phyloP scores from a whole-genome alignment of 2,888 invertebrate species.

The Bruchidius siliquastri region DNA sequence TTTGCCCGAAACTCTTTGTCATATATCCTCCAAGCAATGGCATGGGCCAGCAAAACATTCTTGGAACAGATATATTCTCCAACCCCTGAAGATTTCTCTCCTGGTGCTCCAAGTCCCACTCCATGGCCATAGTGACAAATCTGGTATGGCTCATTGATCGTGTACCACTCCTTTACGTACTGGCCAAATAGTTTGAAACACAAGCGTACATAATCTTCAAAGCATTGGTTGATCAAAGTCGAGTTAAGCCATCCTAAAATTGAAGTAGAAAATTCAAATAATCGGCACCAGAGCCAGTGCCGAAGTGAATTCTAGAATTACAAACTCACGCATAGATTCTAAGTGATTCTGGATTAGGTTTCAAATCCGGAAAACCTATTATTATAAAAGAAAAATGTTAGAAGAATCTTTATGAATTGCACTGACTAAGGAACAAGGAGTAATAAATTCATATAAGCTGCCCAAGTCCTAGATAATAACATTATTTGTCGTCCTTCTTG shows the following conservation, averaged over 20 bases:
- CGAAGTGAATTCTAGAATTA: too few relatives aligned
- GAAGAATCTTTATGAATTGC: too few relatives aligned
- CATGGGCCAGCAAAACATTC: constrained; percentile 62
- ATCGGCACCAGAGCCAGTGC: too few relatives aligned
- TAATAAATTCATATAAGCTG: too few relatives aligned
- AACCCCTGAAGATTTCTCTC: constrained; percentile 46
- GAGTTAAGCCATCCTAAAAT: constrained; percentile 49
- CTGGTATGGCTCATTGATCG: constrained; percentile 50
- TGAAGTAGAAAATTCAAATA: too few relatives aligned
- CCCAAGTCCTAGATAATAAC: too few relatives aligned
- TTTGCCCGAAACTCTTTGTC: constrained; percentile 53
- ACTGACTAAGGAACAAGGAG: too few relatives aligned
- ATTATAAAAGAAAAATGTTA: too few relatives aligned
- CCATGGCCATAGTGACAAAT: constrained; percentile 34
- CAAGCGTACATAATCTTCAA: constrained; percentile 52
- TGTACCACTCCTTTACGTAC: constrained; percentile 48
- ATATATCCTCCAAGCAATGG: constrained; percentile 61
- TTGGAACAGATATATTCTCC: constrained; percentile 62
- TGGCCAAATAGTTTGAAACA: constrained; percentile 33
- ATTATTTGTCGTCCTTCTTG: too few relatives aligned
- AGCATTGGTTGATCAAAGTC: constrained; percentile 49
- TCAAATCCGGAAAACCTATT: too few relatives aligned
- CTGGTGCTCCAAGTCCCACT: constrained; percentile 33
- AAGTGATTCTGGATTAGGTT: too few relatives aligned
- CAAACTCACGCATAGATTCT: too few relatives aligned